These are phyloP conservation scores for Cryptoprocta ferox DNA, from an alignment of 2,797 vertebrate genomes.

Conservation along the genomic window DNA sequence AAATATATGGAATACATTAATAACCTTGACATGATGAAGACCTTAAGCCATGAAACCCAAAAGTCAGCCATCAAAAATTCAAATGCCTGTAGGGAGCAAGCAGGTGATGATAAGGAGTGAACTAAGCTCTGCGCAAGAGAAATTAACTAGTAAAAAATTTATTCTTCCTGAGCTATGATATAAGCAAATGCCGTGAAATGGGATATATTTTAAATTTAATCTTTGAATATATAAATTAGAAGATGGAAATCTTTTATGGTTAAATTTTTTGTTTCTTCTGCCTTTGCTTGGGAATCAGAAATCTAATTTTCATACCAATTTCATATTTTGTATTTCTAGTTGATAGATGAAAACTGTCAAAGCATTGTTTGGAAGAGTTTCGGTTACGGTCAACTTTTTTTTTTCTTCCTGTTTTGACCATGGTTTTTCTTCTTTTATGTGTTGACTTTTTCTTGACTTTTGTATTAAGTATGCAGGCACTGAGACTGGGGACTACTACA, in stretches of 20 bases:
- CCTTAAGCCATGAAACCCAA: background rate
- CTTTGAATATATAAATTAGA: background rate
- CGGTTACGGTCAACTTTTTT: background rate
- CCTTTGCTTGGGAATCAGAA: slow-evolving; percentile 33
- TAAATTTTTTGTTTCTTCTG: slow-evolving; percentile 20
- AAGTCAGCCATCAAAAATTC: background rate
- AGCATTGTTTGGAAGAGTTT: background rate
- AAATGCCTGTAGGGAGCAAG: background rate
- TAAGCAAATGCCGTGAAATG: background rate
- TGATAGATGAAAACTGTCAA: slow-evolving; percentile 25
- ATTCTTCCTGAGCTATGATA: background rate
- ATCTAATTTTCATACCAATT: slow-evolving; percentile 16
- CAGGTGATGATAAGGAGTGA: background rate
- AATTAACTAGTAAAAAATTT: background rate
- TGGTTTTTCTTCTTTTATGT: background rate
- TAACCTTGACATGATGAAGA: background rate
- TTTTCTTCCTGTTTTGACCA: background rate
- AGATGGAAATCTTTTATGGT: background rate
- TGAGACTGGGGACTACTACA: background rate
- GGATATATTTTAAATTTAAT: background rate
- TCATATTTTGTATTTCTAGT: slow-evolving; percentile 13
- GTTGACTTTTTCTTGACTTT: background rate
- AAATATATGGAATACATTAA: background rate
- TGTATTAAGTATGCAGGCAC: background rate
- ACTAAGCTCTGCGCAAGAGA: background rate